phyloP scores from a whole-genome alignment of 2,113 vertebrate genomes.

The Dasypus novemcinctus region DNA sequence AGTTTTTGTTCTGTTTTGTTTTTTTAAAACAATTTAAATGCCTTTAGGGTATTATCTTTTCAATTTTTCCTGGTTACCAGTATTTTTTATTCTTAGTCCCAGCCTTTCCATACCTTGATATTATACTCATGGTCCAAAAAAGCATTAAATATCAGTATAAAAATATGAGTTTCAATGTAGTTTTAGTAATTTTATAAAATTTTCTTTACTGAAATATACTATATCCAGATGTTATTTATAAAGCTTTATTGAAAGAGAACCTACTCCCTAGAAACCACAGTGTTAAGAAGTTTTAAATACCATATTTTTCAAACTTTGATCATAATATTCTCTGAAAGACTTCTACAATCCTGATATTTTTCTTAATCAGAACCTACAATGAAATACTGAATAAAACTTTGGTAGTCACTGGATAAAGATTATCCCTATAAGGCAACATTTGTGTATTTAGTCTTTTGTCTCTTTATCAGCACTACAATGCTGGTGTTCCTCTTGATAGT shows the following conservation, averaged over 20 bases:
- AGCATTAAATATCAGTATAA: not conserved
- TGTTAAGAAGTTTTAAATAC: not conserved
- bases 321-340: not conserved
- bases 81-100: not conserved
- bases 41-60: not conserved
- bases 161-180: not conserved
- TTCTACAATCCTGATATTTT: not conserved
- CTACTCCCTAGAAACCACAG: not conserved
- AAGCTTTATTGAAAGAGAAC: not conserved
- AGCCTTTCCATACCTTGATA: not conserved
- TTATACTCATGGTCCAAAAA: not conserved
- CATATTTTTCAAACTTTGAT: not conserved
- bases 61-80: not conserved
- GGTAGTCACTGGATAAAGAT: not conserved
- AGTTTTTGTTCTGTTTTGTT: not conserved
- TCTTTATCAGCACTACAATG: not conserved
- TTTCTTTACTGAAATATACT: not conserved
- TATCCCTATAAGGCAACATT: not conserved
- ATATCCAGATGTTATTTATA: not conserved
- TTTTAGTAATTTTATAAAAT: conserved; percentile 22
- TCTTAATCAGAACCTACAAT: not conserved
- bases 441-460: not conserved
- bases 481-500: not conserved
- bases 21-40: not conserved
- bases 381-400: not conserved